Percentiles rank a stretch among this genome's conserved stretches.
Conservation (phyloP, 1,140 invertebrate species). For the Caerostris extrusa region DNA sequence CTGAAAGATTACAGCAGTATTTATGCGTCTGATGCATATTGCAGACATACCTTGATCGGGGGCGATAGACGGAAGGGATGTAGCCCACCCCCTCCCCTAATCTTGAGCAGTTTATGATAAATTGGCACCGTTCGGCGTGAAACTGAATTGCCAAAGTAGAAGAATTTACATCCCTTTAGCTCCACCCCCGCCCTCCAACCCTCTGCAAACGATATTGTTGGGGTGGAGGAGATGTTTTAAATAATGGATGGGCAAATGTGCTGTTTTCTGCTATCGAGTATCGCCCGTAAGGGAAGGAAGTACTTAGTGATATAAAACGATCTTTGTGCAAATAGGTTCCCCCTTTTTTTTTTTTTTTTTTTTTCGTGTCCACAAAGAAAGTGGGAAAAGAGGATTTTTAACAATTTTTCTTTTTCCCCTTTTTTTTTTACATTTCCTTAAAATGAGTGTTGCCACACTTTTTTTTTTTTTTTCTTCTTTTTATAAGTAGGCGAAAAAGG, state of each 20-base stretch:
- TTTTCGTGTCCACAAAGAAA: not conserved
- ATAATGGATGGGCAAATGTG: slow-evolving; percentile 64
- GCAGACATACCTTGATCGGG: not conserved
- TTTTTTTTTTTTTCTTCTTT: not conserved
- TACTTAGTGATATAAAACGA: slow-evolving; percentile 26
- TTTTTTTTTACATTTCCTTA: slow-evolving; percentile 24
- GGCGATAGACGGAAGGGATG: not conserved
- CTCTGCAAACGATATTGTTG: slow-evolving; percentile 37
- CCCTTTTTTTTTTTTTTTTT: slow-evolving; percentile 12
- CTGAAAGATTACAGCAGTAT: slow-evolving; percentile 13
- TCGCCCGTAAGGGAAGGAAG: not conserved
- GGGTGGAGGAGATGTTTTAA: slow-evolving; percentile 52
- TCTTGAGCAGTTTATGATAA: slow-evolving; percentile 68
- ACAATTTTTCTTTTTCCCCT: not conserved
- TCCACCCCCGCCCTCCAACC: not conserved
- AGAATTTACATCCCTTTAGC: slow-evolving; percentile 71
- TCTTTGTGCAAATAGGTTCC: slow-evolving; percentile 65
- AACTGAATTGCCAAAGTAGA: slow-evolving; percentile 63
- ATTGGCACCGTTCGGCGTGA: slow-evolving; percentile 42
- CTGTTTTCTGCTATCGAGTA: slow-evolving; percentile 56
- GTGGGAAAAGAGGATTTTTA: slow-evolving; percentile 32
- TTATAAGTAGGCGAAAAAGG: not conserved
- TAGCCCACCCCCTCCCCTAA: not conserved
- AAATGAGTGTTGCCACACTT: slow-evolving; percentile 44
- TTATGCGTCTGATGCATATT: not conserved